These are phyloP conservation scores for Heliconius himera DNA, from an alignment of 1,140 invertebrate species.

Conservation along the genomic window DNA sequence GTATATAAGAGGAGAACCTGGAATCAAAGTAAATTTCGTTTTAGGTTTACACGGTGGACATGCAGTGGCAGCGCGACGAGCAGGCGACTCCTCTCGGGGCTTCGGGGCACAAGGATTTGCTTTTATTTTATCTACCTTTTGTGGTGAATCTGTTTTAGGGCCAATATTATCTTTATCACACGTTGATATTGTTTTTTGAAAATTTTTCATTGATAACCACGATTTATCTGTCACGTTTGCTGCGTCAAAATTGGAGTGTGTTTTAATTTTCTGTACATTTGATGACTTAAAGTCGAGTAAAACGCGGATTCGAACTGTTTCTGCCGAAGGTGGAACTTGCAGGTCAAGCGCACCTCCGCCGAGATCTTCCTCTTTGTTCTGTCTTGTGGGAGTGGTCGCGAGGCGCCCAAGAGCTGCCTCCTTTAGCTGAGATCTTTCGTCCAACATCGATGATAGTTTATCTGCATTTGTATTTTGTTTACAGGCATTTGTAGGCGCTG, in stretches of 20 bases:
- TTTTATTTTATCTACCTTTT: neutral
- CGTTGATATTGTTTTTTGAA: conserved; percentile 43
- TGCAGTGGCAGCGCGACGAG: neutral
- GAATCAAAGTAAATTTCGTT: conserved; percentile 3
- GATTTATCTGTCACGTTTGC: neutral
- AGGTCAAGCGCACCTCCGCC: conserved; percentile 38
- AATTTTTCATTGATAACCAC: conserved; percentile 33
- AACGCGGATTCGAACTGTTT: conserved; percentile 36
- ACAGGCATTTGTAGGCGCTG: neutral
- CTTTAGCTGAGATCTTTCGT: conserved; percentile 31
- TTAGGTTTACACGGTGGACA: neutral
- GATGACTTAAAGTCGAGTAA: conserved; percentile 30
- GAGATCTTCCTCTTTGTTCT: neutral
- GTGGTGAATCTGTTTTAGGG: neutral
- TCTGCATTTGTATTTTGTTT: conserved; percentile 14
- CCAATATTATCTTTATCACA: conserved; percentile 11
- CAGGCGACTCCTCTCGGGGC: neutral
- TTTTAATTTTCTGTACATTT: neutral
- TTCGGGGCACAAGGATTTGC: neutral
- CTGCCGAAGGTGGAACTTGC: conserved; percentile 30
- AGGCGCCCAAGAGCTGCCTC: conserved; percentile 38
- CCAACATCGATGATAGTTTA: conserved; percentile 32
- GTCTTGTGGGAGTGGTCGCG: neutral
- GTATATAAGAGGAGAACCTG: neutral
- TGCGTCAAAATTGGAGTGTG: neutral